phyloP scores from a whole-genome alignment of 2,113 vertebrate species.

The Percopsis transmontana region DNA sequence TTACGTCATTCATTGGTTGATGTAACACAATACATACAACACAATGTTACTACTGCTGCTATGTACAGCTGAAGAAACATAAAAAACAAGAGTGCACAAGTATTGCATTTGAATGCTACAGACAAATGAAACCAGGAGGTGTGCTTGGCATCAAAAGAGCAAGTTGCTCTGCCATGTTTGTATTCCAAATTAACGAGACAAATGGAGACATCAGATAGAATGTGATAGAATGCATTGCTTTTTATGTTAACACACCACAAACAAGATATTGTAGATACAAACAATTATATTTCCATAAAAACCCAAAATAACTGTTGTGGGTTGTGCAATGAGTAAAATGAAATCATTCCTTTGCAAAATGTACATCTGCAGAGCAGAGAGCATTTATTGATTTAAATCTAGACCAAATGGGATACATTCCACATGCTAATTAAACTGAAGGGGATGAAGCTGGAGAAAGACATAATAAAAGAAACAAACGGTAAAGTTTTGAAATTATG shows the following conservation, averaged over 20 bases:
- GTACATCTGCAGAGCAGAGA: not conserved
- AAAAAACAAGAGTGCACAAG: not conserved
- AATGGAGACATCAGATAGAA: no score
- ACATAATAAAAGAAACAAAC: slow-evolving; percentile 14
- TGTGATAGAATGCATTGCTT: no score
- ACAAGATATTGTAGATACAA: no score
- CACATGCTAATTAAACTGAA: not conserved
- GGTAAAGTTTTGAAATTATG: not conserved
- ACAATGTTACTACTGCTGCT: not conserved
- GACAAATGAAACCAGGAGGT: not conserved
- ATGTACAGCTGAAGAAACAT: no score
- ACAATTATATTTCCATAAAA: slow-evolving; percentile 18
- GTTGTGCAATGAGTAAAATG: slow-evolving; percentile 29
- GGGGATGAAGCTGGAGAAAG: slow-evolving; percentile 14
- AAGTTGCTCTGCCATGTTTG: not conserved
- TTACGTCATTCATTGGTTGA: not conserved
- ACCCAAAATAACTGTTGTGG: slow-evolving; percentile 13
- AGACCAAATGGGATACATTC: not conserved
- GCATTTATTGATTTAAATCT: not conserved
- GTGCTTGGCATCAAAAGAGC: not conserved
- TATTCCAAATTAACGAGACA: no score
- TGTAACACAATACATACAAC: not conserved
- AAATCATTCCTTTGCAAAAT: slow-evolving; percentile 21
- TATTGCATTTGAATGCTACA: not conserved
- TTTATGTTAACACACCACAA: no score